Percentiles rank a stretch among this genome's conserved stretches.
These are phyloP conservation scores for Rattus norvegicus DNA, from an alignment of 2,113 vertebrate genomes.

Conservation along the genomic window DNA sequence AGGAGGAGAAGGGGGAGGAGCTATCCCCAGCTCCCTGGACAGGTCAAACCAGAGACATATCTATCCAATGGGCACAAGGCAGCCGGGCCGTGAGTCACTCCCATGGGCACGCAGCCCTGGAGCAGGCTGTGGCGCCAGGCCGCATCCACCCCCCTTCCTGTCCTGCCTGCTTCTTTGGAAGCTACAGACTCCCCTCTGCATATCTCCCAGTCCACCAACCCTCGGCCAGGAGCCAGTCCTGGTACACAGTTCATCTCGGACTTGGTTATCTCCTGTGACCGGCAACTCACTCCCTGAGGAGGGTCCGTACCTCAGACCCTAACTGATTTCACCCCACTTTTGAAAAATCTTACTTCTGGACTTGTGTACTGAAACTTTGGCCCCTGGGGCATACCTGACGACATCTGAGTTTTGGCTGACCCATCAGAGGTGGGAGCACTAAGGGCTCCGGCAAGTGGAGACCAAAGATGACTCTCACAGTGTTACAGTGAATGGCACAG, in stretches of 20 bases:
- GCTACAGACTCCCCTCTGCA: background rate
- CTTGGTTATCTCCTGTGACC: background rate
- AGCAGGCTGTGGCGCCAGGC: background rate
- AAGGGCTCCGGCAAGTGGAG: background rate
- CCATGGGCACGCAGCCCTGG: background rate
- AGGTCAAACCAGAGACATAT: conserved; percentile 33
- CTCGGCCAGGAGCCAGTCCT: background rate
- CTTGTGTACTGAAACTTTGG: background rate
- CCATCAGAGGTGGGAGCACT: too few species aligned
- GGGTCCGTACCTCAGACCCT: background rate
- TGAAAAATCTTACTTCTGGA: background rate
- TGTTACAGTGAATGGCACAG: background rate
- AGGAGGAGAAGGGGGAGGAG: background rate
- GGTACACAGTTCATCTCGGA: background rate
- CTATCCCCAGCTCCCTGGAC: background rate
- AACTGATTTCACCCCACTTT: background rate
- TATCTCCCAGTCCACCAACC: background rate
- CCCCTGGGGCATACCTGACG: background rate
- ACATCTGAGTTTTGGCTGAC: background rate
- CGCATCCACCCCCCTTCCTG: background rate
- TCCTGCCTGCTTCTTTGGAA: background rate
- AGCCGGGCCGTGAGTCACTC: conserved; percentile 50
- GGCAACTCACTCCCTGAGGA: background rate
- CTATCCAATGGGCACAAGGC: background rate
- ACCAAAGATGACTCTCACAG: accelerated